phyloP scores from a whole-genome alignment of 1,140 invertebrate genomes.

The Meloidogyne hapla region DNA sequence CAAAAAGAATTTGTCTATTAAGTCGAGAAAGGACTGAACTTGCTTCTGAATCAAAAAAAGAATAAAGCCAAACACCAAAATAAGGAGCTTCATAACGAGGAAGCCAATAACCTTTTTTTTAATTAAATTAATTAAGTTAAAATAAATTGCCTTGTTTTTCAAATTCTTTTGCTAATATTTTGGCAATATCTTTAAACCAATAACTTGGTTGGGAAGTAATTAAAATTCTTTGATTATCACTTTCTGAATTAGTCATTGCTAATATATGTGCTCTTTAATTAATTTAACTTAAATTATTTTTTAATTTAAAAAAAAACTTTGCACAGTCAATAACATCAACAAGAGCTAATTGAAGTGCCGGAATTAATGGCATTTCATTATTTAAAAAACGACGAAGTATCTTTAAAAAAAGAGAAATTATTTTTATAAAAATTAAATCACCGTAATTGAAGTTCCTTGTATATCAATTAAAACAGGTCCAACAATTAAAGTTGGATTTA shows the following conservation, averaged over 20 bases:
- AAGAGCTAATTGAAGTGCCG: slow-evolving; percentile 67
- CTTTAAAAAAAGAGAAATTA: slow-evolving; percentile 35
- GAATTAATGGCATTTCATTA: slow-evolving; percentile 66
- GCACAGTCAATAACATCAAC: slow-evolving; percentile 71
- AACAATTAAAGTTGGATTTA: slow-evolving; percentile 69
- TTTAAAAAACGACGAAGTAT: slow-evolving; percentile 66
- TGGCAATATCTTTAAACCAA: slow-evolving; percentile 67
- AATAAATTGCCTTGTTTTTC: slow-evolving; percentile 42
- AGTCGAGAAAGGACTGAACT: slow-evolving; percentile 66
- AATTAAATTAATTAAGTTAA: slow-evolving; percentile 30
- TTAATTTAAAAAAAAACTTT: slow-evolving; percentile 1
- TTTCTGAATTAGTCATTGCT: slow-evolving; percentile 67
- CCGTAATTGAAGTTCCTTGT: slow-evolving; percentile 66
- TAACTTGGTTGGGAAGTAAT: slow-evolving; percentile 62
- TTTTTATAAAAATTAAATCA: slow-evolving; percentile 39
- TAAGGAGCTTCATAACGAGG: slow-evolving; percentile 68
- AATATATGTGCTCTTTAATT: slow-evolving; percentile 66
- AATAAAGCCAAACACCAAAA: slow-evolving; percentile 66
- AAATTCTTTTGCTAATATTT: slow-evolving; percentile 64
- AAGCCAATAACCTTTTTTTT: slow-evolving; percentile 66
- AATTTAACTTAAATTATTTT: neutral
- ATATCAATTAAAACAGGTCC: slow-evolving; percentile 67
- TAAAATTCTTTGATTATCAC: slow-evolving; percentile 66
- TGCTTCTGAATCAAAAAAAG: slow-evolving; percentile 66
- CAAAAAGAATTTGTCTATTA: slow-evolving; percentile 66